A percentile compares a stretch with the other conserved stretches of the same genome.
phyloP scores from a whole-genome alignment of 2,113 vertebrate genomes.

The Equus przewalskii region DNA sequence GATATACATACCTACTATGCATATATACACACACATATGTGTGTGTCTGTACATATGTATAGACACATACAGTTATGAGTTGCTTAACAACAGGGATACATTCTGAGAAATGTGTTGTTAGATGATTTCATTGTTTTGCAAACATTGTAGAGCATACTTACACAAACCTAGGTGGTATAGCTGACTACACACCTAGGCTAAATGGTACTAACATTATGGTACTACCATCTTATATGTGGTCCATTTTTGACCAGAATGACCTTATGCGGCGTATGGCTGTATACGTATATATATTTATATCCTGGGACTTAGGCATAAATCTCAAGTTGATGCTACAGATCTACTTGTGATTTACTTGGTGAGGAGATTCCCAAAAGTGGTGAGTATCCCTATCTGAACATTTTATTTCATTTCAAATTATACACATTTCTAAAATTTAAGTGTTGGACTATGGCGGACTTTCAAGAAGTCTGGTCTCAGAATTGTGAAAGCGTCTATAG shows the following conservation, averaged over 20 bases:
- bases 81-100: no score
- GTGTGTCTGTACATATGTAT: background rate
- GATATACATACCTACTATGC: rapidly evolving
- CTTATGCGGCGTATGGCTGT: background rate
- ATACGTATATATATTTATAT: background rate
- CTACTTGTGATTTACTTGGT: background rate
- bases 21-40: background rate
- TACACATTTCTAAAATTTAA: background rate
- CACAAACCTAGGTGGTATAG: no score
- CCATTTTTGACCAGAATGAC: no score
- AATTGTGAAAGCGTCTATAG: background rate
- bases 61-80: no score
- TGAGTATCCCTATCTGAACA: background rate
- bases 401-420: background rate
- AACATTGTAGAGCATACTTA: no score
- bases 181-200: no score
- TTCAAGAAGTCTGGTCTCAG: background rate
- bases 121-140: no score
- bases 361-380: background rate
- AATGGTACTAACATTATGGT: no score
- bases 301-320: background rate
- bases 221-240: no score
- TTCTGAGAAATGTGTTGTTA: no score
- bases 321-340: background rate
- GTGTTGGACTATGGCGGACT: background rate